These are phyloP conservation scores for Setophaga kirtlandii DNA, from an alignment of 2,113 vertebrate species.

Conservation along the genomic window DNA sequence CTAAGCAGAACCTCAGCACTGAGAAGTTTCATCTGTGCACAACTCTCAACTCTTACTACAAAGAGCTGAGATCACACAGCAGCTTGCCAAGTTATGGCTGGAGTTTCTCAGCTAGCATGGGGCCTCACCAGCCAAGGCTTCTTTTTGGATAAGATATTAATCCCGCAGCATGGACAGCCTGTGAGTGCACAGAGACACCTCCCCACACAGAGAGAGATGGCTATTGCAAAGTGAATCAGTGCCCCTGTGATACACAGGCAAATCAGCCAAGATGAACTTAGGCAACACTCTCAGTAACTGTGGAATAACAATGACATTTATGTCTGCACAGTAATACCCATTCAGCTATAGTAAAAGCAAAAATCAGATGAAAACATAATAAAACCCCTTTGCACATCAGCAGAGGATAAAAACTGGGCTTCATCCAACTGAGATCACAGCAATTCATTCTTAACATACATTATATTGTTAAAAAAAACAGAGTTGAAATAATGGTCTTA, in stretches of 20 bases:
- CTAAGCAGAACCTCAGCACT: neutral
- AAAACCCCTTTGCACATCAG: neutral
- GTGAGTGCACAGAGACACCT: neutral
- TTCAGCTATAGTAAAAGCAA: neutral
- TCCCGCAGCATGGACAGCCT: accelerated
- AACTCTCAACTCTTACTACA: neutral
- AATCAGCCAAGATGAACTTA: neutral
- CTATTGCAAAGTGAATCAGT: neutral
- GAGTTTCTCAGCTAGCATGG: neutral
- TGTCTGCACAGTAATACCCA: neutral
- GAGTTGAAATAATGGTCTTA: neutral
- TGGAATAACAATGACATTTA: neutral
- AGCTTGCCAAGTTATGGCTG: neutral
- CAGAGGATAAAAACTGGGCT: neutral
- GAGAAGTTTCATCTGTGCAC: neutral
- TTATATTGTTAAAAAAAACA: neutral
- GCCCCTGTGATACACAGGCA: neutral
- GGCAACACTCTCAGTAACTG: neutral
- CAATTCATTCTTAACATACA: neutral
- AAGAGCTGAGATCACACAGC: neutral
- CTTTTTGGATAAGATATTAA: neutral
- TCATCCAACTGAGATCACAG: neutral
- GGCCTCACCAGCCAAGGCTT: neutral
- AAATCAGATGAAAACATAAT: neutral
- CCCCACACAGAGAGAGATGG: accelerated